phyloP scores from a whole-genome alignment of 2,888 invertebrate genomes.

The Drosophila mayaguana region DNA sequence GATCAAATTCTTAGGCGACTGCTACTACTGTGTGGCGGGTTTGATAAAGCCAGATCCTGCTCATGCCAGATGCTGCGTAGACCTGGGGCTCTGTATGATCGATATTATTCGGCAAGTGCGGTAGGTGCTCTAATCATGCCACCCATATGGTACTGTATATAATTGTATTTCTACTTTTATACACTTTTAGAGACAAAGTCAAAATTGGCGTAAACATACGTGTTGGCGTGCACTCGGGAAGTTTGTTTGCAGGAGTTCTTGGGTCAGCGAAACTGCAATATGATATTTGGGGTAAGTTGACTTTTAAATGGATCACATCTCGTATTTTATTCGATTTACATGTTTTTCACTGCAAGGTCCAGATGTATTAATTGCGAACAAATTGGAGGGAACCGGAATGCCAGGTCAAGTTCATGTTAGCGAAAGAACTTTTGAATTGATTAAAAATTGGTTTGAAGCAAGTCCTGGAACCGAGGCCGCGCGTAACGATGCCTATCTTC shows the following conservation, averaged over 20 bases:
- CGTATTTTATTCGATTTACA: background rate
- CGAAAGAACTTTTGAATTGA: conserved; percentile 90
- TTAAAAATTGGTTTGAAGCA: conserved; percentile 88
- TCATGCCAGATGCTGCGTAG: conserved; percentile 95
- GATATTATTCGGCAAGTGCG: conserved; percentile 90
- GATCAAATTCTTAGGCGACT: conserved; percentile 97
- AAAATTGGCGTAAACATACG: conserved; percentile 96
- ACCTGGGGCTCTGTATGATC: conserved; percentile 95
- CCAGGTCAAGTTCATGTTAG: conserved; percentile 96
- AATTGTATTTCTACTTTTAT: background rate
- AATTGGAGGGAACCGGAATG: conserved; percentile 95
- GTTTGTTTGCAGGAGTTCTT: conserved; percentile 95
- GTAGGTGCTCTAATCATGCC: conserved; percentile 21
- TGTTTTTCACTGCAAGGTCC: conserved; percentile 76
- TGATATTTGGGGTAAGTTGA: conserved; percentile 94
- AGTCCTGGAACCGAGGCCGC: conserved; percentile 85
- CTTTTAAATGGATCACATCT: too few species aligned
- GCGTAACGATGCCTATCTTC: conserved; percentile 88
- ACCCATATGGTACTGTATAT: too few species aligned
- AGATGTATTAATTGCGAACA: conserved; percentile 97
- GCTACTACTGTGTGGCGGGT: conserved; percentile 96
- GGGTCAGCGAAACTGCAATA: conserved; percentile 98
- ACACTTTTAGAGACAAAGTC: conserved; percentile 86
- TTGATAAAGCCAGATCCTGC: conserved; percentile 90
- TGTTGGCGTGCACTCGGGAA: conserved; percentile 97